Conservation (phyloP, 2,113 vertebrate species). For the Oryzias woworae region DNA sequence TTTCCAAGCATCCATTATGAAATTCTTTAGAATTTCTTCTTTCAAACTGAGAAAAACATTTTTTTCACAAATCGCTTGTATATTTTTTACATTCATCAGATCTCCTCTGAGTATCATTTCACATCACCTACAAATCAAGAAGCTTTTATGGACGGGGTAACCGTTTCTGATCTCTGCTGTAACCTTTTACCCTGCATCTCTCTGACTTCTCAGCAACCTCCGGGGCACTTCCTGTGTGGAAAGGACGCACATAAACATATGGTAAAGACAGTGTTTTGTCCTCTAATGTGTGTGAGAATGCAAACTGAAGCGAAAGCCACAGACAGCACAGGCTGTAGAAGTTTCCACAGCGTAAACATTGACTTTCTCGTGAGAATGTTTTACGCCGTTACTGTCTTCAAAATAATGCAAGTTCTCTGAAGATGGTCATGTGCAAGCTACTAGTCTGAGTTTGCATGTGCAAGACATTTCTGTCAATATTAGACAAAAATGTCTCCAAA, state of each 20-base stretch:
- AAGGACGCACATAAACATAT: conserved; percentile 18
- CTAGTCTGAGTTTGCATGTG: neutral
- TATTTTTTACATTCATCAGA: neutral
- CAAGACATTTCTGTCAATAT: neutral
- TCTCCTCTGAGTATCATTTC: neutral
- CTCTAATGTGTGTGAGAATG: conserved; percentile 14
- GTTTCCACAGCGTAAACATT: conserved; percentile 41
- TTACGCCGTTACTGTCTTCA: neutral
- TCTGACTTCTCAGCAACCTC: conserved; percentile 17
- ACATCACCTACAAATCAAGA: neutral
- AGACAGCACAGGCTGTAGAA: conserved; percentile 19
- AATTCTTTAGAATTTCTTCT: too few relatives aligned
- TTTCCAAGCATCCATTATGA: too few relatives aligned
- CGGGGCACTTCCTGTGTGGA: conserved; percentile 46
- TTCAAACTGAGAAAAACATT: too few relatives aligned
- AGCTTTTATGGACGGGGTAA: neutral
- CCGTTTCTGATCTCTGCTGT: neutral
- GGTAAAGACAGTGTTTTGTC: neutral
- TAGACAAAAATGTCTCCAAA: neutral
- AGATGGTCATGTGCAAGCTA: neutral
- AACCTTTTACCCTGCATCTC: conserved; percentile 8
- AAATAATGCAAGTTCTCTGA: fast-evolving
- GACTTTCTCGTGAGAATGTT: conserved; percentile 56
- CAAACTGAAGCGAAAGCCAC: conserved; percentile 35
- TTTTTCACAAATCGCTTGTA: too few relatives aligned